phyloP scores from a whole-genome alignment of 1,140 invertebrate species.

The Trichogramma pretiosum region DNA sequence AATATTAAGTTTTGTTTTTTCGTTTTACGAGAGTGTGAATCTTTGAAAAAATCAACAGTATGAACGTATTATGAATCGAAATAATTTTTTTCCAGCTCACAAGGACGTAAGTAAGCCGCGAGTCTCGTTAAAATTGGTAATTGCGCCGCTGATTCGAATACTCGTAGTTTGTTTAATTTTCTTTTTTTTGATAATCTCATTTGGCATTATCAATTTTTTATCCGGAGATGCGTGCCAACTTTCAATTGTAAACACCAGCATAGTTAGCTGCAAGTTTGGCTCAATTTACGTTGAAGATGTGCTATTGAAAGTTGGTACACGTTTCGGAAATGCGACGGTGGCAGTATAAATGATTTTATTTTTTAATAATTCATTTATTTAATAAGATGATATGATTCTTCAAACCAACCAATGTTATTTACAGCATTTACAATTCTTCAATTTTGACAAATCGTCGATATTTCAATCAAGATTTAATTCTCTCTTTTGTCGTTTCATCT shows the following conservation, averaged over 20 bases:
- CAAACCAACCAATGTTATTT: not conserved
- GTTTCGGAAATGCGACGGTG: constrained; percentile 32
- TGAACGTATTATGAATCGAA: constrained; percentile 10
- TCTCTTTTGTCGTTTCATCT: too few species aligned
- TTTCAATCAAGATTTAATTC: too few species aligned
- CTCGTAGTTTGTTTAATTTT: constrained; percentile 22
- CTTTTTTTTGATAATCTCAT: constrained; percentile 23
- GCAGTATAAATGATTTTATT: constrained; percentile 41
- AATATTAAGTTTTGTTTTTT: constrained; percentile 22
- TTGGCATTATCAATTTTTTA: constrained; percentile 14
- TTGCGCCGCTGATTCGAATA: constrained; percentile 33
- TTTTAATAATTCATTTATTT: too few species aligned
- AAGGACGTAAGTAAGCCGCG: constrained; percentile 45
- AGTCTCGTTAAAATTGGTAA: constrained; percentile 31
- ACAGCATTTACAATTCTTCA: not conserved
- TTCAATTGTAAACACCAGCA: constrained; percentile 3
- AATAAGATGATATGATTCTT: not conserved
- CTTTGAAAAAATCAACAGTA: constrained; percentile 6
- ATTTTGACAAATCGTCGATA: not conserved
- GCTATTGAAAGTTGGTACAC: constrained; percentile 10
- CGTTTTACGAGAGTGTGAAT: constrained; percentile 25
- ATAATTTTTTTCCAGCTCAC: constrained; percentile 43
- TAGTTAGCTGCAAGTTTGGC: too few species aligned
- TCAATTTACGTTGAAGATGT: too few species aligned
- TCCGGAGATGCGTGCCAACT: constrained; percentile 5